Percentiles rank a stretch among this genome's conserved stretches.
These are phyloP conservation scores for Dallia pectoralis DNA, from an alignment of 2,797 vertebrate genomes.

Conservation along the genomic window DNA sequence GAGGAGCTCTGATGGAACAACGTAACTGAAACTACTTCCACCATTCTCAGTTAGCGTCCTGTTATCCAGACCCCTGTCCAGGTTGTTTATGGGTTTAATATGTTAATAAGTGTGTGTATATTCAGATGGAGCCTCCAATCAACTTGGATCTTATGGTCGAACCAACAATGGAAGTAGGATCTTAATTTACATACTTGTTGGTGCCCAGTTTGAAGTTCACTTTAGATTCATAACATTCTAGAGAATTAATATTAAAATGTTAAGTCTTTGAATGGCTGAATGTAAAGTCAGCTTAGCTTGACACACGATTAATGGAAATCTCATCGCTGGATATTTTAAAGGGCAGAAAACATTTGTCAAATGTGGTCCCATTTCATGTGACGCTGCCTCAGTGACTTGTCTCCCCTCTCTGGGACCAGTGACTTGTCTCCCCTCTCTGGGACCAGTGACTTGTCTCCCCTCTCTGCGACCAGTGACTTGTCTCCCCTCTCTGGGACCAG, in stretches of 20 bases:
- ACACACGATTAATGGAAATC: not conserved
- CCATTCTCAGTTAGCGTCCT: not conserved
- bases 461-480: too few species aligned
- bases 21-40: not conserved
- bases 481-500: too few species aligned
- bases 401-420: not conserved
- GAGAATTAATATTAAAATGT: not conserved
- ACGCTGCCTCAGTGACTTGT: not conserved
- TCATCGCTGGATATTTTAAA: not conserved
- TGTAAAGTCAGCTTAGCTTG: not conserved
- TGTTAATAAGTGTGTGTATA: slow-evolving; percentile 67
- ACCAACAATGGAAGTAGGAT: not conserved
- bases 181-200: not conserved
- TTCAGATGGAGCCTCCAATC: slow-evolving; percentile 48
- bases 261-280: not conserved
- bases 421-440: too few species aligned
- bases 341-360: not conserved
- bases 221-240: not conserved
- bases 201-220: not conserved
- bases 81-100: slow-evolving; percentile 33
- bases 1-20: slow-evolving; percentile 12
- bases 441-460: too few species aligned
- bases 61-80: slow-evolving; percentile 47
- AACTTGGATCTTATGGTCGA: slow-evolving; percentile 6
- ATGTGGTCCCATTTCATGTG: not conserved